phyloP scores from a whole-genome alignment of 2,797 vertebrate species.

The Scleropages formosus region DNA sequence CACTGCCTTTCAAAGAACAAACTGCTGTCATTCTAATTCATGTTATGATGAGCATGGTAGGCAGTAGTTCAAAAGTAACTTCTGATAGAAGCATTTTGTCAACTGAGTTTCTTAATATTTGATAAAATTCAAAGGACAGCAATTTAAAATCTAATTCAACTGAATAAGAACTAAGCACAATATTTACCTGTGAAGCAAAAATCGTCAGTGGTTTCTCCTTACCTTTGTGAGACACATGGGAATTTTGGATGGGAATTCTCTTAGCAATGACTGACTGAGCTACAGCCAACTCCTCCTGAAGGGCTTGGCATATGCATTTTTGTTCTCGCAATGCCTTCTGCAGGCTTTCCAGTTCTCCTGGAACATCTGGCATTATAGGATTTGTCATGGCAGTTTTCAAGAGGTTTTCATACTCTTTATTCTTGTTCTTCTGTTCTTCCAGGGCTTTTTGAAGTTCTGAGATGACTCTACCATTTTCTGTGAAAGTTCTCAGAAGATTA shows the following conservation, averaged over 20 bases:
- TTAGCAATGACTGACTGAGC: conserved; percentile 54
- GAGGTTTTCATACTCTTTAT: conserved; percentile 45
- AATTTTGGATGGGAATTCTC: conserved; percentile 42
- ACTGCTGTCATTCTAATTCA: conserved; percentile 27
- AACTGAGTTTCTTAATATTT: neutral
- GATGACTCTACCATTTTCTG: conserved; percentile 50
- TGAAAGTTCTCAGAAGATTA: conserved; percentile 59
- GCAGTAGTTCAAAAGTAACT: neutral
- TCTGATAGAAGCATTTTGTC: neutral
- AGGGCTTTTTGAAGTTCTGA: conserved; percentile 52
- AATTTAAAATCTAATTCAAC: neutral
- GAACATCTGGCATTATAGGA: conserved; percentile 51
- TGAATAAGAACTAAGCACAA: neutral
- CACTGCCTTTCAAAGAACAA: neutral
- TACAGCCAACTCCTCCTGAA: conserved; percentile 69
- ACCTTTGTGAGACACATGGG: conserved; percentile 59
- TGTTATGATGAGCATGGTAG: conserved; percentile 20
- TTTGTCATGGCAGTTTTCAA: conserved; percentile 36
- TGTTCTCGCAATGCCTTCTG: conserved; percentile 68
- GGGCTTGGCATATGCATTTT: conserved; percentile 58
- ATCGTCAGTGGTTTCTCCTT: conserved; percentile 19
- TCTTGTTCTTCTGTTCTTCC: conserved; percentile 41
- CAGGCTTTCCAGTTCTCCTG: conserved; percentile 57
- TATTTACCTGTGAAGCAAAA: neutral
- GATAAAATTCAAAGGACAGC: neutral